Evolutionary conservation across 2,797 vertebrate genomes (phyloP), one percentile per base, ranked within the genome.

Genomic region (Lagocephalus sceleratus): DNA sequence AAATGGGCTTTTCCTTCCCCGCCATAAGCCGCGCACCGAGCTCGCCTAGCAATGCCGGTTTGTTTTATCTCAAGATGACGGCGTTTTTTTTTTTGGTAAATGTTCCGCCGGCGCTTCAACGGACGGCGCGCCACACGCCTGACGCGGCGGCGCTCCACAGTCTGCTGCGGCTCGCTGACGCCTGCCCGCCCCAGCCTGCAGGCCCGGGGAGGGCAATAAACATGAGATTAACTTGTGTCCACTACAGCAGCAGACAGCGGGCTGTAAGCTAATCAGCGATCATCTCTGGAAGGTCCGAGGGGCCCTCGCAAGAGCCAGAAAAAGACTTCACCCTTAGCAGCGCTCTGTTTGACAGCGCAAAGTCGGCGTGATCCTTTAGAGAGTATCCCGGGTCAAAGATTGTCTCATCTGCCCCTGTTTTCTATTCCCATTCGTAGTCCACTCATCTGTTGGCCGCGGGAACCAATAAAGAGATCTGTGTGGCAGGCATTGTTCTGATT

Each of bases 1-100:
- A 88, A 90, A 90, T 85, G 79, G 85, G 72, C 75, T 88, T 85
- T 85, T 85, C 79, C 64, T 49, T 85, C 62, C 73, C 66, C 5
- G 66, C 66, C 72, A 77, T 89, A 87, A 89, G 82, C 86, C 73
- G 68, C 45, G 9, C 51, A 73, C 71, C 53, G 69, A 63, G 70
- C 81, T 74, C 73, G 79, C 80, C 79, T 84, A 76, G 82, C 84
- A 85, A 85, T 86, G 64, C 50, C 57, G 56, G 54, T 85, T 76
- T 81, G 75, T 82, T 86, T 81, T 67, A 77, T 81, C 73, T 75
- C 52, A 68, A 80, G 72, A 79, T 77, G 79, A 78, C 26, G 44
- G 21, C 20, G 17, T 73, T 35, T n/a, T n/a, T n/a, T n/a, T n/a
- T n/a, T n/a, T 65, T 60, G 19, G 62, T 59, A 45, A 78, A 60